Evolutionary conservation across 2,888 invertebrate species (phyloP), one percentile per base, ranked within the genome.

Genomic region (Phaonia tiefii): DNA sequence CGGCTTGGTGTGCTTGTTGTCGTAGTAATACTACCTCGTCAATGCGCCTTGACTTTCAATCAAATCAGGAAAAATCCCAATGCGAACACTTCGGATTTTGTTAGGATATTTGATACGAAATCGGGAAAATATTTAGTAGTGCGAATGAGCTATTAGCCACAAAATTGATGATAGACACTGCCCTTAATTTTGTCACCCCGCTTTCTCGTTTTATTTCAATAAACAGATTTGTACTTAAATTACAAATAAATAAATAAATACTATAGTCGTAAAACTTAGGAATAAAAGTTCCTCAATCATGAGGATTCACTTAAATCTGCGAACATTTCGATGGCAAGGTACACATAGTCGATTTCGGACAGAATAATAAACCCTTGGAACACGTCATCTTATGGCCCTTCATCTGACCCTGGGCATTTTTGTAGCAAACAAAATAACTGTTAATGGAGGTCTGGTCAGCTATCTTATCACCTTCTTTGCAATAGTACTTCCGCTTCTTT

Each of bases 361-460:
- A 92, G 84, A 92, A 92, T 80, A 92, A 88, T 71, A 92, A 84
- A 39, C 89, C 87, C 65, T 89, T 90, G 0, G 92, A 91, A 83
- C 92, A 92, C 2, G 87, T 89, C 90, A 92, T 90, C 83, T 91
- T 90, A 76, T 92, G 88, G 0, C 90, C 90, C 83, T 91, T 90
- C 86, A 92, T 90, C 44, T 88, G 86, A 1, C 90, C 89, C 20
- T 89, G 87, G 1, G 88, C 85, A 10, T 87, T 88, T 78, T 90
- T 90, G 63, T 90, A 91, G 86, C 92, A 92, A 26, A 92, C 89
- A 84, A 91, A 92, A 79, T 92, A 92, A 84, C 89, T 91, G 42
- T 85, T 88, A 7, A 90, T 89, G 1, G 92, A 92, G 1, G 88
- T 89, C 58, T 89, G 89, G 85, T 92, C 92, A 1, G 90, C 89